Evolutionary conservation across 2,113 vertebrate genomes (phyloP).

Genomic region (Ciconia maguari): DNA sequence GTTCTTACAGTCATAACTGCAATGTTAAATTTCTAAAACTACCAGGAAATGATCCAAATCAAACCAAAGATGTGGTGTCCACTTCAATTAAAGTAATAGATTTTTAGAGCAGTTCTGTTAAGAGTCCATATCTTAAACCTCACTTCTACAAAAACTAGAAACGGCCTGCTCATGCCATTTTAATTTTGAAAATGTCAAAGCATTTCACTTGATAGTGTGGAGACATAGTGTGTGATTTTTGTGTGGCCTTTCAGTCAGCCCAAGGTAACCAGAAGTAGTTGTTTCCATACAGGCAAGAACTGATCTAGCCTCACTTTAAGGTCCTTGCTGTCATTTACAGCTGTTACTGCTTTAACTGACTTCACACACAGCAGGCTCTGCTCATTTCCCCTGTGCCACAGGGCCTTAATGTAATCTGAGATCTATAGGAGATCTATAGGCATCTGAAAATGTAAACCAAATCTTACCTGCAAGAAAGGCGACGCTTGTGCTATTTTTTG

Average conservation of each 20-base stretch:
- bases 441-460: neutral
- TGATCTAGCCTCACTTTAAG: neutral
- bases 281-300: neutral
- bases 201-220: neutral
- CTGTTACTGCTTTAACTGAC: neutral
- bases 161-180: neutral
- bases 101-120: neutral
- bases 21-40: neutral
- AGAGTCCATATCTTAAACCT: neutral
- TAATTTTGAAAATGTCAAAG: neutral
- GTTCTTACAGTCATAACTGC: neutral
- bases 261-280: neutral
- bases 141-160: neutral
- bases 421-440: neutral
- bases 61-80: neutral
- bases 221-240: neutral
- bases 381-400: neutral
- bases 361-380: neutral
- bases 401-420: neutral
- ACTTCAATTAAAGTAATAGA: neutral
- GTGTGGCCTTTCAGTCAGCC: neutral
- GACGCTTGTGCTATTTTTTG: neutral
- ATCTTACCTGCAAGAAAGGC: neutral
- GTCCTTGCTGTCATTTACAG: neutral
- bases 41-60: neutral